Evolutionary conservation across 2,113 vertebrate genomes (phyloP).

Genomic region (Apaloderma vittatum): DNA sequence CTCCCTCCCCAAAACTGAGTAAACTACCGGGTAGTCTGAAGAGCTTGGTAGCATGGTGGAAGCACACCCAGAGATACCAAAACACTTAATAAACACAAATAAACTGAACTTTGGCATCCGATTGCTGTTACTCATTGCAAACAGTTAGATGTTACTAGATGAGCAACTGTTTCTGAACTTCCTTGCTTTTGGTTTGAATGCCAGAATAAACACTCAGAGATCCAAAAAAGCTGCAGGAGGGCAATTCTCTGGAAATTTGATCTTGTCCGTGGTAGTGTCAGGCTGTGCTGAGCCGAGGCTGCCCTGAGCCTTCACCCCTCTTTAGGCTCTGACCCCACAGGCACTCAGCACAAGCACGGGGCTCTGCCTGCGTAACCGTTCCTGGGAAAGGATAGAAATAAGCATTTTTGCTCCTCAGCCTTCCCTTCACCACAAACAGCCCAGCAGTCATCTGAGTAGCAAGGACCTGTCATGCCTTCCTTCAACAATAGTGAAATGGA

Average conservation of each 20-base stretch:
- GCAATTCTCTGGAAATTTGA: not conserved
- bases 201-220: not conserved
- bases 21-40: not conserved
- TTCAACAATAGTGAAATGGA: not conserved
- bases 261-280: not conserved
- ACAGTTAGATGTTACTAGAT: not conserved
- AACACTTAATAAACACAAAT: not conserved
- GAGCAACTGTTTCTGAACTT: not conserved
- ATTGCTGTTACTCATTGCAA: not conserved
- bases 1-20: not conserved
- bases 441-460: not conserved
- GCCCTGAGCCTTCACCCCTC: fast-evolving
- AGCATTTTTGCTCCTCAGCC: not conserved
- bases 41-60: not conserved
- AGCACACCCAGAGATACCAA: not conserved
- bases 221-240: not conserved
- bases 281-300: not conserved
- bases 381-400: not conserved
- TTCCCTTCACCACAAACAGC: not conserved
- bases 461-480: conserved; percentile 17
- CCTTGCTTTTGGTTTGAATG: not conserved
- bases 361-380: not conserved
- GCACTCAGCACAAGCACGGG: not conserved
- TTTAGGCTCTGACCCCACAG: fast-evolving
- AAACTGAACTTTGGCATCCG: not conserved